Percentiles rank a stretch among this genome's conserved stretches.
phyloP scores from a whole-genome alignment of 2,797 vertebrate species.

The Lepilemur septentrionalis region DNA sequence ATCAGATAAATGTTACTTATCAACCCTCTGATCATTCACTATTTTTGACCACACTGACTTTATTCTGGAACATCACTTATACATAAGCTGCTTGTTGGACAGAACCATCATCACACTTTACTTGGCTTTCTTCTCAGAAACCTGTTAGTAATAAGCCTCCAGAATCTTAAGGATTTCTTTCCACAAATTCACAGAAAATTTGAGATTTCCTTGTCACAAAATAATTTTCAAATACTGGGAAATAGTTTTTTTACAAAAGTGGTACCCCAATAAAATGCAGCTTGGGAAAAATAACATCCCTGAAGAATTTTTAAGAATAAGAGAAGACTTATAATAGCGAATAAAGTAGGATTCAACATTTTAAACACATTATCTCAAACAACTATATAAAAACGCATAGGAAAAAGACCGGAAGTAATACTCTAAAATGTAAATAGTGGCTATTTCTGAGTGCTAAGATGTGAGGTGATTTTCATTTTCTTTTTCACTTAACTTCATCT shows the following conservation, averaged over 20 bases:
- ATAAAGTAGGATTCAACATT: neutral
- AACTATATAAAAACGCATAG: neutral
- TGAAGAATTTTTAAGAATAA: conserved; percentile 31
- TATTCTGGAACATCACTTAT: conserved; percentile 11
- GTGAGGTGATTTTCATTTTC: conserved; percentile 39
- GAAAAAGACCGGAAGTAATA: neutral
- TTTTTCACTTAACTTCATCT: conserved; percentile 20
- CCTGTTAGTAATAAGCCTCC: conserved; percentile 14
- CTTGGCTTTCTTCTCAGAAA: conserved; percentile 49
- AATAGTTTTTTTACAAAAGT: neutral
- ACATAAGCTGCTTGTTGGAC: neutral
- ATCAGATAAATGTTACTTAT: neutral
- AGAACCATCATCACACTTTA: neutral
- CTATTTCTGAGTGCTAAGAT: neutral
- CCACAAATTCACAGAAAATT: conserved; percentile 2
- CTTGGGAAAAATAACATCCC: neutral
- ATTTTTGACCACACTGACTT: neutral
- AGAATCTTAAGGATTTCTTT: conserved; percentile 30
- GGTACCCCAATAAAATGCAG: neutral
- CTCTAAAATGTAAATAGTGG: conserved; percentile 23
- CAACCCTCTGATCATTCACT: neutral
- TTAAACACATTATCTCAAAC: conserved; percentile 1
- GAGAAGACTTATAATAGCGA: neutral
- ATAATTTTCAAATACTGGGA: conserved; percentile 32
- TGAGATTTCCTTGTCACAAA: conserved; percentile 8